A percentile compares a stretch with the other conserved stretches of the same genome.
These are phyloP conservation scores for Nannobrachium achirus DNA, from an alignment of 2,113 vertebrate genomes.

Conservation along the genomic window DNA sequence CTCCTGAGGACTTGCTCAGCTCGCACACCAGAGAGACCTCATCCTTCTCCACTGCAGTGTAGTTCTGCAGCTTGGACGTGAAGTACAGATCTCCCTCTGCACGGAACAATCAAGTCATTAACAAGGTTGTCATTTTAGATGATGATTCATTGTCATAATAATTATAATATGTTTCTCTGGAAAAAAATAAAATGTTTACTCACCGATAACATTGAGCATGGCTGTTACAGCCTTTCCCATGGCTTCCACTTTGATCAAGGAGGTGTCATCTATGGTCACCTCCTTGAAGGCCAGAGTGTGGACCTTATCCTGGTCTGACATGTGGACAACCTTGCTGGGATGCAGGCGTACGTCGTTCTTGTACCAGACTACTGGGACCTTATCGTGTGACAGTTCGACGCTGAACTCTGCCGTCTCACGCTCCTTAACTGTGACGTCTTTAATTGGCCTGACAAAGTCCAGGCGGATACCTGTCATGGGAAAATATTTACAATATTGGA, in stretches of 20 bases:
- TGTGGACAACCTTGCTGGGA: slow-evolving; percentile 90
- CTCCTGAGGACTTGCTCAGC: slow-evolving; percentile 90
- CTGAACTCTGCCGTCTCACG: slow-evolving; percentile 94
- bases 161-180: no score
- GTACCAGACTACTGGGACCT: slow-evolving; percentile 92
- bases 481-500: background rate
- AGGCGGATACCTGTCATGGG: slow-evolving; percentile 88
- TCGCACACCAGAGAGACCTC: slow-evolving; percentile 94
- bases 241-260: slow-evolving; percentile 94
- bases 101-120: slow-evolving; percentile 10
- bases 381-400: slow-evolving; percentile 93
- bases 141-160: no score
- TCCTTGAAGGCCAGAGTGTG: slow-evolving; percentile 92
- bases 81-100: slow-evolving; percentile 97
- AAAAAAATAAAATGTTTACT: slow-evolving; percentile 37
- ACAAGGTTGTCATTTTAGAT: no score
- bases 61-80: slow-evolving; percentile 94
- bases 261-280: slow-evolving; percentile 94
- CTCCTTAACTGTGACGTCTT: slow-evolving; percentile 97
- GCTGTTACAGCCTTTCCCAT: slow-evolving; percentile 89
- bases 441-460: slow-evolving; percentile 92
- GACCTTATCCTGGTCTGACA: slow-evolving; percentile 87
- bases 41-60: slow-evolving; percentile 94
- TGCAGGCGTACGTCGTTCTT: slow-evolving; percentile 93
- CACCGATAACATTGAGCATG: slow-evolving; percentile 94